Conservation (phyloP, 2,113 vertebrate genomes). For the Nycticryphes semicollaris region DNA sequence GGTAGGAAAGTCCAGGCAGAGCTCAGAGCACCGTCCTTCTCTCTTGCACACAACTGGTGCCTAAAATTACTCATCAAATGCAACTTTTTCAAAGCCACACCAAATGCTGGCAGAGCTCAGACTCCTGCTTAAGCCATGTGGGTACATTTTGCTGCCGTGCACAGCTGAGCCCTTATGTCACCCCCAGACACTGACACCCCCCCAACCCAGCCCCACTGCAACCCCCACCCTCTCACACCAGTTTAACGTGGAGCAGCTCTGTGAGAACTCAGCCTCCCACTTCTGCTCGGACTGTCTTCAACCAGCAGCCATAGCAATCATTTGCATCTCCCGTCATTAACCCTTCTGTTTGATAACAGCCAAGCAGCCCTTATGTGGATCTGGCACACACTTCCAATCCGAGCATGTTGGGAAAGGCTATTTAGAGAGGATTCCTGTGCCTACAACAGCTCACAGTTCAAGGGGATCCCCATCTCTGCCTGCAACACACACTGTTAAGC, state of each 20-base stretch:
- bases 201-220: background rate
- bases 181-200: background rate
- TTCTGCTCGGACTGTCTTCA: background rate
- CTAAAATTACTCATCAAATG: background rate
- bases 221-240: background rate
- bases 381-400: background rate
- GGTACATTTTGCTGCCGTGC: fast-evolving
- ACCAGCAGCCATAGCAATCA: background rate
- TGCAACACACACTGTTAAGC: background rate
- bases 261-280: background rate
- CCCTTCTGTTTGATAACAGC: background rate
- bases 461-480: background rate
- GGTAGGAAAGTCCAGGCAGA: background rate
- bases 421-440: background rate
- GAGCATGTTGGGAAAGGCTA: background rate
- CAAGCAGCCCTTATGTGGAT: background rate
- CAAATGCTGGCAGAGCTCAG: background rate
- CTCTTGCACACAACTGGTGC: background rate
- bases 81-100: background rate
- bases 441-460: background rate
- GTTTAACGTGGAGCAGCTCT: background rate
- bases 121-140: background rate
- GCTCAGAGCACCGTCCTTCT: background rate
- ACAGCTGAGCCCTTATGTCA: fast-evolving
- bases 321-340: background rate